phyloP scores from a whole-genome alignment of 2,888 invertebrate species.

The Caradrina clavipalpis region DNA sequence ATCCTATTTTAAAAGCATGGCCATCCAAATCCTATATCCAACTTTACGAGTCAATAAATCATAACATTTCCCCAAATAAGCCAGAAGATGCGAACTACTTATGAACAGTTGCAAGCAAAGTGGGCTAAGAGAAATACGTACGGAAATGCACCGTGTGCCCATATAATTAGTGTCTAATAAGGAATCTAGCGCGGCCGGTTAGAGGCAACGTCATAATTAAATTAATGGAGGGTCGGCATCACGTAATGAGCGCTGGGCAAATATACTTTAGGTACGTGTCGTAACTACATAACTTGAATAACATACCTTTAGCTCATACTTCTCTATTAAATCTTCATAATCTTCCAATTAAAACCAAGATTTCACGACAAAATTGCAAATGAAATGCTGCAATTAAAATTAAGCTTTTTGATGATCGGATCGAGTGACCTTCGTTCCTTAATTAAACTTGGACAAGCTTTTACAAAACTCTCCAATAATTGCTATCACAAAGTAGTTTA shows the following conservation, averaged over 20 bases:
- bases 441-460: constrained; percentile 36
- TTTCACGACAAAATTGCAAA: constrained; percentile 41
- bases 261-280: constrained; percentile 22
- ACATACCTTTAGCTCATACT: constrained; percentile 11
- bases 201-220: constrained; percentile 58
- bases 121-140: constrained; percentile 33
- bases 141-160: constrained; percentile 51
- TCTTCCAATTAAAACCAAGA: constrained; percentile 52
- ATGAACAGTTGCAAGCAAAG: constrained; percentile 25
- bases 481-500: constrained; percentile 43
- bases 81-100: background rate
- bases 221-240: constrained; percentile 55
- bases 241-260: constrained; percentile 55
- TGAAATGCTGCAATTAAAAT: constrained; percentile 28
- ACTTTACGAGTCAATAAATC: constrained; percentile 5
- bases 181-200: constrained; percentile 60
- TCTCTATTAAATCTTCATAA: constrained; percentile 41
- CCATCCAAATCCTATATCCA: background rate
- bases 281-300: constrained; percentile 35
- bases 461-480: constrained; percentile 32
- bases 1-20: background rate
- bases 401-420: constrained; percentile 12
- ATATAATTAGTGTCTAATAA: constrained; percentile 59
- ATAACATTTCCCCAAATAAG: background rate
- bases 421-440: constrained; percentile 39